These are phyloP conservation scores for Phymatocera aterrima DNA, from an alignment of 2,888 invertebrate species.

Conservation along the genomic window DNA sequence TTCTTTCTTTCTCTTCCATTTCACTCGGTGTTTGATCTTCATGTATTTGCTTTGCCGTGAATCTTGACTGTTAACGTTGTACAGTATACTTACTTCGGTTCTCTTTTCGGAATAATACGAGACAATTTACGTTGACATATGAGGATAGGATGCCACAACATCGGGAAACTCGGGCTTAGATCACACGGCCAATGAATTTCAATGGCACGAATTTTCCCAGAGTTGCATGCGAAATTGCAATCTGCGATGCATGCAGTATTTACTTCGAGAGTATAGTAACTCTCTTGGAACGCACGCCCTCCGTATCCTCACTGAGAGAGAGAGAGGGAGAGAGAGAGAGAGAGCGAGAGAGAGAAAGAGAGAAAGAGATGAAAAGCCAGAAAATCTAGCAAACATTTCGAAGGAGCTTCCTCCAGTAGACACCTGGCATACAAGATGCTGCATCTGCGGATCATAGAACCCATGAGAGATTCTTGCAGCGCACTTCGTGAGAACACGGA, in stretches of 20 bases:
- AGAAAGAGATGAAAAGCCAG: no score
- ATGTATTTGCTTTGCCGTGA: conserved; percentile 15
- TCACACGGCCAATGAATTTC: background rate
- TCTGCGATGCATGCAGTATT: no score
- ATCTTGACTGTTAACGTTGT: background rate
- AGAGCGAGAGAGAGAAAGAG: no score
- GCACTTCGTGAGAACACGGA: conserved; percentile 53
- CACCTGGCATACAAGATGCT: conserved; percentile 3
- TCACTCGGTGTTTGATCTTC: conserved; percentile 37
- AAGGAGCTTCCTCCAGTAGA: background rate
- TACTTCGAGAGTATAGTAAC: background rate
- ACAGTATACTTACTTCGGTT: conserved; percentile 2
- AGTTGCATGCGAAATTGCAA: background rate
- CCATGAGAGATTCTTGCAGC: conserved; percentile 2
- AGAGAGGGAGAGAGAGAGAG: conserved; percentile 16
- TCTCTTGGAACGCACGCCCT: conserved; percentile 3
- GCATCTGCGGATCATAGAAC: conserved; percentile 16
- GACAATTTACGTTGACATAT: conserved; percentile 19
- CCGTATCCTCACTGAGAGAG: background rate
- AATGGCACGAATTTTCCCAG: background rate
- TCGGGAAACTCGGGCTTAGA: background rate
- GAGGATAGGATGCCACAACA: conserved; percentile 4
- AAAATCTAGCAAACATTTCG: conserved; percentile 31
- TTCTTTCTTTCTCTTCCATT: background rate
- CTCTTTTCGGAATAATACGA: background rate